phyloP scores from a whole-genome alignment of 2,888 invertebrate genomes.

The Nysson spinosus region DNA sequence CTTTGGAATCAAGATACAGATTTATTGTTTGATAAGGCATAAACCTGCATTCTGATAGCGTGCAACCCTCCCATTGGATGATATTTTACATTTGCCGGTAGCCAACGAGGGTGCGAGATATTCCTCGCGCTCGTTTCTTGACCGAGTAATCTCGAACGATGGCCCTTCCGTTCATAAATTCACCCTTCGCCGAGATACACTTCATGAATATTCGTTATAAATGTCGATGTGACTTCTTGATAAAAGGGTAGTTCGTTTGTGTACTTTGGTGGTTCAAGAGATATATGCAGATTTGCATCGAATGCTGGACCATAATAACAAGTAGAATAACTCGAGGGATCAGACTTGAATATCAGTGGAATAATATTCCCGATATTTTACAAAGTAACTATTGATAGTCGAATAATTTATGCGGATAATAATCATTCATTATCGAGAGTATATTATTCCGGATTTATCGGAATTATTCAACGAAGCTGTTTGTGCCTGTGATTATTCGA shows the following conservation, averaged over 20 bases:
- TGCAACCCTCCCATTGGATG: conserved; percentile 17
- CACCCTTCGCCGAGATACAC: conserved; percentile 17
- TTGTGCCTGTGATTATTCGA: no score
- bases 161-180: conserved; percentile 40
- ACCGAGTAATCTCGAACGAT: conserved; percentile 36
- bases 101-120: conserved; percentile 8
- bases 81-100: conserved; percentile 29
- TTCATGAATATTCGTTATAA: conserved; percentile 33
- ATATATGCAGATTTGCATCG: background rate
- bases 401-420: no score
- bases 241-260: conserved; percentile 13
- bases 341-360: no score
- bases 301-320: no score
- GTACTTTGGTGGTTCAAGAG: background rate
- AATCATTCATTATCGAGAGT: no score
- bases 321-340: no score
- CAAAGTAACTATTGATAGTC: no score
- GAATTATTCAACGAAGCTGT: no score
- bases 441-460: no score
- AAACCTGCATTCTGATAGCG: conserved; percentile 14
- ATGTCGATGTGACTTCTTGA: conserved; percentile 18
- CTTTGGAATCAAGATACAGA: no score
- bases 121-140: conserved; percentile 23
- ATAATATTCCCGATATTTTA: no score
- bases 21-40: no score